These are phyloP conservation scores for Egretta garzetta DNA, from an alignment of 2,113 vertebrate genomes.

Conservation along the genomic window DNA sequence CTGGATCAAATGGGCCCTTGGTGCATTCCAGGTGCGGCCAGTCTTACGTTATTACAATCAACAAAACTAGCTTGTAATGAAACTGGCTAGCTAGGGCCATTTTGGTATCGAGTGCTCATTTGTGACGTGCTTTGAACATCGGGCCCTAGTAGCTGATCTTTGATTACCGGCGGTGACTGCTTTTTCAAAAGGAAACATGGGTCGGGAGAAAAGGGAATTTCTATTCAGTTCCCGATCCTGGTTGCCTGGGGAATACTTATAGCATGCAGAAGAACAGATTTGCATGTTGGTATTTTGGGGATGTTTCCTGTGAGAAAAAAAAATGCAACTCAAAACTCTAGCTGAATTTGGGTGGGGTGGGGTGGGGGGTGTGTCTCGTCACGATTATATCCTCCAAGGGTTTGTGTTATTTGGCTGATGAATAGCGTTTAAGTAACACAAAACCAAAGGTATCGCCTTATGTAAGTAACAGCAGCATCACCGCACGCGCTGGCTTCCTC, in stretches of 20 bases:
- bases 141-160: not conserved
- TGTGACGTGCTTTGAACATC: not conserved
- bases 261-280: not conserved
- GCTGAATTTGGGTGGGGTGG: not conserved
- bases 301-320: not conserved
- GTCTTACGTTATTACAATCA: not conserved
- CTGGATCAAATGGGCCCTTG: not conserved
- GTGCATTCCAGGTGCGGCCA: not conserved
- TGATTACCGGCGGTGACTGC: not conserved
- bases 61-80: not conserved
- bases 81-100: not conserved
- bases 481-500: not conserved
- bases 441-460: not conserved
- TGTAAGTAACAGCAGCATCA: not conserved
- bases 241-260: conserved; percentile 42
- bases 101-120: not conserved
- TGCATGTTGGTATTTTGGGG: conserved; percentile 5
- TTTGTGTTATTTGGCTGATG: not conserved
- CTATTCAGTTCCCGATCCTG: not conserved
- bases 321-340: not conserved
- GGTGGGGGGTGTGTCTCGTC: not conserved
- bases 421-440: not conserved
- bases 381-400: not conserved
- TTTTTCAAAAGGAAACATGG: not conserved
- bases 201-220: conserved; percentile 1